Evolutionary conservation across 2,888 invertebrate genomes (phyloP).

Genomic region (Nycteola revayana): DNA sequence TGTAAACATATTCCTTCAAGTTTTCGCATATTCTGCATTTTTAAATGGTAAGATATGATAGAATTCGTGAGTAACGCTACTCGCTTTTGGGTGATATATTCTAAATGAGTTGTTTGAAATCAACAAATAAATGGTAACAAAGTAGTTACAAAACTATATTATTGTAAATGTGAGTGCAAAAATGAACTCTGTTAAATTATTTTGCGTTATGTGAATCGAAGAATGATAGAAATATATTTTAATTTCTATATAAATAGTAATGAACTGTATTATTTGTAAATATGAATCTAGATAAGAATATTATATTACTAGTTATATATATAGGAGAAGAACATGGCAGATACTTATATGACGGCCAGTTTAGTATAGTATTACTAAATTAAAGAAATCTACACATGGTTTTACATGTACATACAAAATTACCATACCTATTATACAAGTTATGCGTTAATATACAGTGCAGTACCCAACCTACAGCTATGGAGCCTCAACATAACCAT

Average conservation of each 20-base stretch:
- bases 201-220: conserved; percentile 82
- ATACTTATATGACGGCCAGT: conserved; percentile 88
- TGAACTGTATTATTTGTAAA: conserved; percentile 85
- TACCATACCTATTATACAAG: conserved; percentile 51
- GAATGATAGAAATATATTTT: conserved; percentile 82
- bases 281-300: conserved; percentile 83
- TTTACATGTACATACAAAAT: conserved; percentile 79
- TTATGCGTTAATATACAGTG: conserved; percentile 54
- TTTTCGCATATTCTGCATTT: conserved; percentile 82
- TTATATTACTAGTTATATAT: conserved; percentile 82
- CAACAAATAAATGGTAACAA: conserved; percentile 70
- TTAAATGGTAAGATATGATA: conserved; percentile 76
- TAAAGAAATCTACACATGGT: conserved; percentile 79
- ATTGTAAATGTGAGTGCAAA: conserved; percentile 81
- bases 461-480: conserved; percentile 31
- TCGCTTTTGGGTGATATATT: conserved; percentile 82
- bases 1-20: conserved; percentile 78
- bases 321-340: conserved; percentile 83
- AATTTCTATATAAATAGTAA: conserved; percentile 79
- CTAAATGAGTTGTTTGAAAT: conserved; percentile 75
- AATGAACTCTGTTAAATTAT: conserved; percentile 82
- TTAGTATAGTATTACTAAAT: conserved; percentile 86
- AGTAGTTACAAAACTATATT: conserved; percentile 72
- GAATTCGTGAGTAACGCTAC: conserved; percentile 74
- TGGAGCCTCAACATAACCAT: conserved; percentile 11